phyloP scores from a whole-genome alignment of 1,140 invertebrate species.

The Rhagoletis zephyria region DNA sequence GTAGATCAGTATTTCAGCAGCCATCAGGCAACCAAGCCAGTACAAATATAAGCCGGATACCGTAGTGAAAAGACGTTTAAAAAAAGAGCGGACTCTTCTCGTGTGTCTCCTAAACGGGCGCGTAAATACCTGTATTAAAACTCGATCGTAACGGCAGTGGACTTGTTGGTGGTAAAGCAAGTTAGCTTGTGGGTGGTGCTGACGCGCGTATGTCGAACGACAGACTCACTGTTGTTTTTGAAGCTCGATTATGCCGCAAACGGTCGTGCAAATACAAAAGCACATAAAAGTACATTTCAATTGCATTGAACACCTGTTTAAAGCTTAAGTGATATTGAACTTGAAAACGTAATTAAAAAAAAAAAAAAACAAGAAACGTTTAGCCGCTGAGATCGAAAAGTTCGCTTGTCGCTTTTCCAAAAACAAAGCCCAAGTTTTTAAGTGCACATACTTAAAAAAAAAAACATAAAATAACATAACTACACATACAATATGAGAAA shows the following conservation, averaged over 20 bases:
- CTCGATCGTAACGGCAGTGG: conserved; percentile 20
- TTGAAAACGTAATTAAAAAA: conserved; percentile 4
- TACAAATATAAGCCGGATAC: conserved; percentile 37
- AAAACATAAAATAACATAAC: not conserved
- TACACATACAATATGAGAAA: conserved; percentile 1
- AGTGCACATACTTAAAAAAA: not conserved
- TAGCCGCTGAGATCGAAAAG: no score
- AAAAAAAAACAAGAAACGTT: no score
- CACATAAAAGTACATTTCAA: not conserved
- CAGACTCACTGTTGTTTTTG: not conserved
- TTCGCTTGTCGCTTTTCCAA: no score
- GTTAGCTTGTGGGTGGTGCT: not conserved
- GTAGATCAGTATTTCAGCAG: conserved; percentile 44
- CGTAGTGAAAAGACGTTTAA: conserved; percentile 23
- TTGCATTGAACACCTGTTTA: conserved; percentile 17
- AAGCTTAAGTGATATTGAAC: conserved; percentile 43
- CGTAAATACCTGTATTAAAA: not conserved
- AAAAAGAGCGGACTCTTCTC: not conserved
- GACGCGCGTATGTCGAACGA: not conserved
- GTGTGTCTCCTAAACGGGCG: not conserved
- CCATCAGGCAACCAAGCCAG: conserved; percentile 2
- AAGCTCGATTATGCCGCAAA: not conserved
- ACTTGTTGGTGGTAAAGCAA: not conserved
- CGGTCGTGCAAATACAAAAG: not conserved
- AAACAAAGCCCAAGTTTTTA: not conserved